These are phyloP conservation scores for Hoplodrina ambigua DNA, from an alignment of 2,888 invertebrate genomes.

Conservation along the genomic window DNA sequence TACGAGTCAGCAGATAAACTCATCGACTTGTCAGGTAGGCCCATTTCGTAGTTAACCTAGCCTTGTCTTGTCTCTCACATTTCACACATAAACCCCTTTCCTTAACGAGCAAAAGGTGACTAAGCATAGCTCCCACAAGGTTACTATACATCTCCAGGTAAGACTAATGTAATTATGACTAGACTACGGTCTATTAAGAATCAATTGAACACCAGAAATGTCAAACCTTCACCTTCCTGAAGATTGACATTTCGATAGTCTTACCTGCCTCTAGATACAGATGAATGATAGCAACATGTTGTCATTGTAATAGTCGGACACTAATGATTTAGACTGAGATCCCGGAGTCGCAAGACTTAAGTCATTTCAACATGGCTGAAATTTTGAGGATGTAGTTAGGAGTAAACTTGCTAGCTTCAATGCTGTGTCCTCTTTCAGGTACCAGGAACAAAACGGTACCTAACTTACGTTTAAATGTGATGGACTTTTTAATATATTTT, in stretches of 20 bases:
- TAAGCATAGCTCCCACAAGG: not conserved
- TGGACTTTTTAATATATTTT: no score
- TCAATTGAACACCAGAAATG: slow-evolving; percentile 22
- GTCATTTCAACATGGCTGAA: not conserved
- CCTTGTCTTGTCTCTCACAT: no score
- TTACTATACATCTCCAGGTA: not conserved
- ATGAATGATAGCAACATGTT: not conserved
- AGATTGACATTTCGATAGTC: slow-evolving; percentile 13
- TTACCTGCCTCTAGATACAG: not conserved
- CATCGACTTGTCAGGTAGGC: not conserved
- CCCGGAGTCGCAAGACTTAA: not conserved
- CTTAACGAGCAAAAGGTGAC: not conserved
- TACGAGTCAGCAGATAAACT: no score
- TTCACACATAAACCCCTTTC: not conserved
- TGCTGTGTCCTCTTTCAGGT: no score
- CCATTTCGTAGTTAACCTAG: no score
- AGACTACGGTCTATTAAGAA: slow-evolving; percentile 9
- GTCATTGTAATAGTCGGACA: not conserved
- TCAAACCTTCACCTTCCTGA: slow-evolving; percentile 37
- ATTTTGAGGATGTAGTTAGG: not conserved
- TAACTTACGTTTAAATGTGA: no score
- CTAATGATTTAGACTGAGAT: not conserved
- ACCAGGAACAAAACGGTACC: no score
- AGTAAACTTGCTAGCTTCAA: no score
- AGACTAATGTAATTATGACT: not conserved